These are phyloP conservation scores for Onchidella celtica DNA, from an alignment of 2,888 invertebrate genomes.

Conservation along the genomic window DNA sequence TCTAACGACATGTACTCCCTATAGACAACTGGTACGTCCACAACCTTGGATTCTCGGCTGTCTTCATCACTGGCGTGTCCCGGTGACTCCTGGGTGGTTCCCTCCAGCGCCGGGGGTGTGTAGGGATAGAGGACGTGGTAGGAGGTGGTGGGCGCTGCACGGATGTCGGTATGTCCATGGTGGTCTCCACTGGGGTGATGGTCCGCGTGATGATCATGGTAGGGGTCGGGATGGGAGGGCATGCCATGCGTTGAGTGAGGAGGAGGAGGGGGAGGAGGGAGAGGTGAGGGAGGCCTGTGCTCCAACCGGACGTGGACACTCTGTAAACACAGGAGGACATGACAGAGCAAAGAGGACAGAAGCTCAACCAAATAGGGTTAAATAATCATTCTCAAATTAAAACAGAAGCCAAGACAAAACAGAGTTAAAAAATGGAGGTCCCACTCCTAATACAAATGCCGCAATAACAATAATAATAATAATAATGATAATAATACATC, in stretches of 20 bases:
- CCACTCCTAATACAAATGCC: neutral
- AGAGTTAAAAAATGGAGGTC: neutral
- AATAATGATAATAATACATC: no score
- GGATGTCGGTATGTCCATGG: constrained; percentile 39
- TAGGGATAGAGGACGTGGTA: constrained; percentile 60
- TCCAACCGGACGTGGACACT: constrained; percentile 47
- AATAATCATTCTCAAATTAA: neutral
- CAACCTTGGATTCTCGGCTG: constrained; percentile 1
- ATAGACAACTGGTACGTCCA: constrained; percentile 52
- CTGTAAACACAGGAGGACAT: constrained; percentile 54
- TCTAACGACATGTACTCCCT: constrained; percentile 54
- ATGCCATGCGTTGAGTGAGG: constrained; percentile 12
- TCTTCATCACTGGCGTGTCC: neutral
- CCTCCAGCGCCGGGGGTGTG: constrained; percentile 59
- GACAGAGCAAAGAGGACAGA: constrained; percentile 35
- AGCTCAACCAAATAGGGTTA: constrained; percentile 4
- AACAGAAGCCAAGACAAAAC: neutral
- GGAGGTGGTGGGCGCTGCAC: constrained; percentile 43
- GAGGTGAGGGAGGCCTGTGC: constrained; percentile 29
- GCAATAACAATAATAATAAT: neutral
- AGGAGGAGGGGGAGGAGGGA: constrained; percentile 24
- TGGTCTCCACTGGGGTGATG: constrained; percentile 5
- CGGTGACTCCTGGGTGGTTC: constrained; percentile 47
- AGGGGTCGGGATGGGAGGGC: neutral
- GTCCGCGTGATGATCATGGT: neutral